phyloP scores from a whole-genome alignment of 2,888 invertebrate species.

The Eupithecia subumbrata region DNA sequence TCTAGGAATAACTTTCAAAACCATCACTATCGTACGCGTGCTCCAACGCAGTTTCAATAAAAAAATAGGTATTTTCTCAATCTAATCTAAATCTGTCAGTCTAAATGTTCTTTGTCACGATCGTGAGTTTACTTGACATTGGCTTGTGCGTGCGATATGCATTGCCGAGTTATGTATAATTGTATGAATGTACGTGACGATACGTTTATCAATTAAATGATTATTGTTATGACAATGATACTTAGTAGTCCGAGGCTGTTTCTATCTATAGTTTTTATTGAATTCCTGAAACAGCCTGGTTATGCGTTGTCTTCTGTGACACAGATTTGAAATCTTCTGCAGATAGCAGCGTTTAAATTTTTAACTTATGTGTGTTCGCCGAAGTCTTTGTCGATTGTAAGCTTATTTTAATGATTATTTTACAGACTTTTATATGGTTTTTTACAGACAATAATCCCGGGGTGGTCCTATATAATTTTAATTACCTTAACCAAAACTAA shows the following conservation, averaged over 20 bases:
- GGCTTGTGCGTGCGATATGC: slow-evolving; percentile 40
- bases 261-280: too few relatives aligned
- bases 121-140: slow-evolving; percentile 42
- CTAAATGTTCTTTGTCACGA: slow-evolving; percentile 38
- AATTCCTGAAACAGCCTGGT: background rate
- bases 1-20: slow-evolving; percentile 2
- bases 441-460: too few relatives aligned
- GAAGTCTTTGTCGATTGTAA: too few relatives aligned
- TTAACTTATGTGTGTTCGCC: too few relatives aligned
- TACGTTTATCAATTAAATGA: slow-evolving; percentile 43
- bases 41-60: slow-evolving; percentile 20
- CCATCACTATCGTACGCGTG: slow-evolving; percentile 22
- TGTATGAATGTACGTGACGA: slow-evolving; percentile 46
- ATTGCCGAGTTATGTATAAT: slow-evolving; percentile 30
- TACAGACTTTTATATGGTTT: too few relatives aligned
- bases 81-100: slow-evolving; percentile 22
- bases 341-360: background rate
- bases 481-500: too few relatives aligned
- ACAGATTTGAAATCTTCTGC: background rate
- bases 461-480: too few relatives aligned
- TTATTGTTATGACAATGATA: slow-evolving; percentile 31
- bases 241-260: slow-evolving; percentile 15
- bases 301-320: background rate
- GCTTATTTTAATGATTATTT: too few relatives aligned
- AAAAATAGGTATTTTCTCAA: background rate